These are phyloP conservation scores for Cheilosia impressa DNA, from an alignment of 2,888 invertebrate genomes.

Conservation along the genomic window DNA sequence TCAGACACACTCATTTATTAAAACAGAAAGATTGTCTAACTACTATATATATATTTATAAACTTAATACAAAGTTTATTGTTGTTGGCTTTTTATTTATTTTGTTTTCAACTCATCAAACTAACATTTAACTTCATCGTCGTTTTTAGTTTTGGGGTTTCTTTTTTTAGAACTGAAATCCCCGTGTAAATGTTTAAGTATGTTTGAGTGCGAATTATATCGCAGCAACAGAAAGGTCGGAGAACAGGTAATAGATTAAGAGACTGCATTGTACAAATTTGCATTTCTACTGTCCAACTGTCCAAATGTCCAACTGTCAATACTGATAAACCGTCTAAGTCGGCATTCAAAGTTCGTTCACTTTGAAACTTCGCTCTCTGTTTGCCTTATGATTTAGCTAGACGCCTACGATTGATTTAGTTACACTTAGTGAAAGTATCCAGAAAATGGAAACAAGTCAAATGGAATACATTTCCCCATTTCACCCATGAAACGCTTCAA, in stretches of 20 bases:
- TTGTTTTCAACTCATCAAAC: slow-evolving; percentile 48
- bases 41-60: slow-evolving; percentile 8
- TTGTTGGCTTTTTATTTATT: slow-evolving; percentile 62
- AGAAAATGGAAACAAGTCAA: no score
- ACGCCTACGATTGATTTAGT: background rate
- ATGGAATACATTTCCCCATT: no score
- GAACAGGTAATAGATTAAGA: no score
- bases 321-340: background rate
- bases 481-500: no score
- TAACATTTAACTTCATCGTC: slow-evolving; percentile 55
- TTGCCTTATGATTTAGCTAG: background rate
- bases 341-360: background rate
- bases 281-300: no score
- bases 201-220: no score
- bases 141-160: background rate
- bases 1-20: slow-evolving; percentile 53
- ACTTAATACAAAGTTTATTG: slow-evolving; percentile 41
- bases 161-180: no score
- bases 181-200: no score
- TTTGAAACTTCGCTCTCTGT: background rate
- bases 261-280: background rate
- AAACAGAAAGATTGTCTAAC: slow-evolving; percentile 20
- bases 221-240: slow-evolving; percentile 1
- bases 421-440: background rate
- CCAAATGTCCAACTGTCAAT: no score